Base-by-base conservation (phyloP, 2,888 invertebrate genomes). In the Notodonta ziczac region DNA sequence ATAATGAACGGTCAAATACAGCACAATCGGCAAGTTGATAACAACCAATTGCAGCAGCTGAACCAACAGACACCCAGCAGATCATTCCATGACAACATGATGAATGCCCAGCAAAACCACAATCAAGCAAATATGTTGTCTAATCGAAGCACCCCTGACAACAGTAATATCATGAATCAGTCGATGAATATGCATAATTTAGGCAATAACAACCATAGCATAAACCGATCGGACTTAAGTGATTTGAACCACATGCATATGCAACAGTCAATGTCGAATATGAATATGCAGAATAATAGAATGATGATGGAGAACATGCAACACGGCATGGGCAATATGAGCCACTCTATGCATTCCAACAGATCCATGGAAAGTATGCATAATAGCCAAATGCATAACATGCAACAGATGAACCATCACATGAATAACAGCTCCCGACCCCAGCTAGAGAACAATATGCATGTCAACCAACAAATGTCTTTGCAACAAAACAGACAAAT, bases 1-100 rank as follows among this genome's bases (percentile, higher is more conserved):
- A 93, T 94, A 60, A 88, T 91, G 89, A 93, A 90, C 77, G 93
- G 93, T 39, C 93, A 93, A 79, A 93, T 93, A 56, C 92, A 93
- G 67, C 91, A 93, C 63, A 87, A 88, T 72, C 83, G 92, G 40
- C 87, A 87, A 77, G 74, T 86, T 52, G 87, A 94, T 58, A 86
- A 77, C 74, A 82, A 78, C 71, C 86, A 94, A 84, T 74, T 94
- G 80, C 86, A 88, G 70, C 90, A 89, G 66, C 69, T 88, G 63
- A 88, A 83, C 71, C 90, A 89, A 78, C 80, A 79, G 48, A 61
- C 81, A 35, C 66, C 85, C 3, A 88, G 77, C 62, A 84, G 93
- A 78, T 81, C 84, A 10, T 93, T 88, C 70, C 92, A 92, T 64
- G 93, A 93, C 16, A 91, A 89, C 73, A 82, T 90, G 62, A 78